Evolutionary conservation across 2,113 vertebrate species (phyloP).

Genomic region (Azemiops feae): DNA sequence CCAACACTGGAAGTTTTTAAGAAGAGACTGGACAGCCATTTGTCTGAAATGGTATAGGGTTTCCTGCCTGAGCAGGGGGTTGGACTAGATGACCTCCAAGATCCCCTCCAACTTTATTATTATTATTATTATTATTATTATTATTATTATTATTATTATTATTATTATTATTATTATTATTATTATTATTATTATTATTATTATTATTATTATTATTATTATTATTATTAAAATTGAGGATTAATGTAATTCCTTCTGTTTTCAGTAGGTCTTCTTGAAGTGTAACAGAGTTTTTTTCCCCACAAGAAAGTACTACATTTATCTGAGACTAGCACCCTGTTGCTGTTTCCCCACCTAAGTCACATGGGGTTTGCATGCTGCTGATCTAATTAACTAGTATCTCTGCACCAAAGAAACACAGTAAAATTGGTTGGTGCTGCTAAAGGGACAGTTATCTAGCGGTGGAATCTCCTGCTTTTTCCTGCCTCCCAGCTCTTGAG

Average conservation of each 20-base stretch:
- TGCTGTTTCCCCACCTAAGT: neutral
- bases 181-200: too few species aligned
- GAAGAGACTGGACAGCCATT: too few species aligned
- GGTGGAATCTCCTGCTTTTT: neutral
- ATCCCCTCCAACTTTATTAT: too few species aligned
- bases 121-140: too few species aligned
- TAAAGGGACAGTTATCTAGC: neutral
- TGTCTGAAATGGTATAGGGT: too few species aligned
- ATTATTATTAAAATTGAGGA: neutral
- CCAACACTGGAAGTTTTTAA: too few species aligned
- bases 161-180: too few species aligned
- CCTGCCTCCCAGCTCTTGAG: neutral
- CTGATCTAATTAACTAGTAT: neutral
- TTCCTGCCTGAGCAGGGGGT: too few species aligned
- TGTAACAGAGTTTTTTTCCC: neutral
- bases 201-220: too few species aligned
- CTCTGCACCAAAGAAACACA: neutral
- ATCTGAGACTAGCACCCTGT: neutral
- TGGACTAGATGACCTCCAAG: too few species aligned
- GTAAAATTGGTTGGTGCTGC: neutral
- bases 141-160: too few species aligned
- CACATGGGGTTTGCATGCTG: neutral
- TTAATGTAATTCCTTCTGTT: neutral
- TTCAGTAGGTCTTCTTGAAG: neutral
- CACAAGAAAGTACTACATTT: neutral